Evolutionary conservation across 1,140 invertebrate species (phyloP).

Genomic region (Drosophila santomea): DNA sequence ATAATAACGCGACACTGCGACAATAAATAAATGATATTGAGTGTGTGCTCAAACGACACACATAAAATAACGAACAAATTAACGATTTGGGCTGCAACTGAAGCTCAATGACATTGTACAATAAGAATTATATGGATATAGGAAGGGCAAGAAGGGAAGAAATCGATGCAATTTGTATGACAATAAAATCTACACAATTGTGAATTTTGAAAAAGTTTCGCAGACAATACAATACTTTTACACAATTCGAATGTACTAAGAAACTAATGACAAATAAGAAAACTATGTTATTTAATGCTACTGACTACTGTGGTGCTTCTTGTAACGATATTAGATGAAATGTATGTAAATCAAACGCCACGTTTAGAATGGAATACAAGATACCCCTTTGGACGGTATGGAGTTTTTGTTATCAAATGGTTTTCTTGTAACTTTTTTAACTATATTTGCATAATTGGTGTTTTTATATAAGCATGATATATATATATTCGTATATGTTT

Average conservation of each 20-base stretch:
- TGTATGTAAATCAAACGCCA: constrained; percentile 32
- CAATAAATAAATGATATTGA: constrained; percentile 60
- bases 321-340: constrained; percentile 61
- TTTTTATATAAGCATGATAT: constrained; percentile 65
- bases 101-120: constrained; percentile 53
- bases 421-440: constrained; percentile 73
- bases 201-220: constrained; percentile 45
- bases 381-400: constrained; percentile 10
- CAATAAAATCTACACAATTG: constrained; percentile 64
- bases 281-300: constrained; percentile 77
- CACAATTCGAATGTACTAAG: constrained; percentile 73
- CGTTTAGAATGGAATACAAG: constrained; percentile 21
- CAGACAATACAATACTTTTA: constrained; percentile 73
- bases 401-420: constrained; percentile 67
- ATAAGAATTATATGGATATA: constrained; percentile 49
- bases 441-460: constrained; percentile 73
- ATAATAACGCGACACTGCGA: constrained; percentile 70
- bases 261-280: constrained; percentile 32
- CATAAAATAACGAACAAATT: constrained; percentile 27
- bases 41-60: constrained; percentile 7
- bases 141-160: constrained; percentile 1
- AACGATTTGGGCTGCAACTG: constrained; percentile 24
- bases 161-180: constrained; percentile 58
- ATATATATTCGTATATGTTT: constrained; percentile 54
- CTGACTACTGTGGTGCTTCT: constrained; percentile 81